A percentile compares a stretch with the other conserved stretches of the same genome.
These are phyloP conservation scores for Cremastinae sp. DNA, from an alignment of 2,888 invertebrate genomes.

Conservation along the genomic window DNA sequence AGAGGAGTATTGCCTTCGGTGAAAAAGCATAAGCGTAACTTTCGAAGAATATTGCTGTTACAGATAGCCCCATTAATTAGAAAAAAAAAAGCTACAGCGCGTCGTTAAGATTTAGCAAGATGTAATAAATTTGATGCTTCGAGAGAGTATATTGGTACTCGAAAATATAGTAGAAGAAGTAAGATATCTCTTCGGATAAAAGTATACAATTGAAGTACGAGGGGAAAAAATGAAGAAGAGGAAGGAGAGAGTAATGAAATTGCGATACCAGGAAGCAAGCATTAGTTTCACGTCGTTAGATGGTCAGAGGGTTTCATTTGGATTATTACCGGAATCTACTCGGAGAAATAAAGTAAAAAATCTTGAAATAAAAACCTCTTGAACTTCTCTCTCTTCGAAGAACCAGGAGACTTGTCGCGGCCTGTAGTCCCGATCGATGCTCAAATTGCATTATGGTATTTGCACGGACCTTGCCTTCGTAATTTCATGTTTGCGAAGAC, in stretches of 20 bases:
- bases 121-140: conserved; percentile 33
- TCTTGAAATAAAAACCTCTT: conserved; percentile 23
- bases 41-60: not conserved
- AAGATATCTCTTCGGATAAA: not conserved
- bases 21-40: not conserved
- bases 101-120: conserved; percentile 25
- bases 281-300: conserved; percentile 52
- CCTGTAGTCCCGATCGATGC: conserved; percentile 19
- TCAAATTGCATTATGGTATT: conserved; percentile 35
- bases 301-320: conserved; percentile 26
- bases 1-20: not conserved
- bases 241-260: conserved; percentile 40
- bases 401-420: conserved; percentile 11
- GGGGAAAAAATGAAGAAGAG: conserved; percentile 13
- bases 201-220: conserved; percentile 20
- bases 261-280: conserved; percentile 49
- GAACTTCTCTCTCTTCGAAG: conserved; percentile 19
- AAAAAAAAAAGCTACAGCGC: conserved; percentile 29
- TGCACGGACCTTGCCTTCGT: conserved; percentile 14
- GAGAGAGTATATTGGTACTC: conserved; percentile 14
- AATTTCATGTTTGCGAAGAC: conserved; percentile 19
- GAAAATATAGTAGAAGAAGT: not conserved
- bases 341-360: conserved; percentile 30
- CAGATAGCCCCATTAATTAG: not conserved
- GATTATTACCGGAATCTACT: conserved; percentile 45